Conservation (phyloP, 2,113 vertebrate species). For the Pholis gunnellus region DNA sequence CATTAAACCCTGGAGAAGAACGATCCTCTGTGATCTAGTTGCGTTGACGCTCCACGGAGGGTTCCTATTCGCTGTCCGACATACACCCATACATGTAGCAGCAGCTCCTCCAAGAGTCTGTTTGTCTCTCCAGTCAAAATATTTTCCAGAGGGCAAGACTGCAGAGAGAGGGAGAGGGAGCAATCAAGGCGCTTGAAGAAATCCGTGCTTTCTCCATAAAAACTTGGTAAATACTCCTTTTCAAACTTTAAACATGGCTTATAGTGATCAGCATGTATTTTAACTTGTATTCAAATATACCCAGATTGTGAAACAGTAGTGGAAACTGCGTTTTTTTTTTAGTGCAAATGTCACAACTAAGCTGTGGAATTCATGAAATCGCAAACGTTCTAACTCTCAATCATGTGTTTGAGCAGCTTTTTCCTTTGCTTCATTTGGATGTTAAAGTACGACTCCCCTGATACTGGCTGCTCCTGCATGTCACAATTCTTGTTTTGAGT, state of each 20-base stretch:
- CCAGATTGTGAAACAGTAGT: background rate
- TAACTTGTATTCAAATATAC: background rate
- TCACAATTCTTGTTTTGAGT: slow-evolving; percentile 28
- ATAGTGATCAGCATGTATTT: background rate
- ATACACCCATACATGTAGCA: slow-evolving; percentile 71
- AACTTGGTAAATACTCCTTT: slow-evolving; percentile 67
- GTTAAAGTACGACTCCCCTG: background rate
- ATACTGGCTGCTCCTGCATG: slow-evolving; percentile 19
- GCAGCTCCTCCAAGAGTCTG: slow-evolving; percentile 66
- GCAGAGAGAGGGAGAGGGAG: slow-evolving; percentile 26
- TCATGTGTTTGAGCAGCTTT: background rate
- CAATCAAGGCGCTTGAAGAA: slow-evolving; percentile 39
- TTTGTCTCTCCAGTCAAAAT: slow-evolving; percentile 67
- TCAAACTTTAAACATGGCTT: slow-evolving; percentile 8
- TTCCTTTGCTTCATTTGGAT: slow-evolving; percentile 12
- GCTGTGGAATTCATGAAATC: background rate
- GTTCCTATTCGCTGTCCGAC: slow-evolving; percentile 63
- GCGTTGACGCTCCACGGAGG: slow-evolving; percentile 45
- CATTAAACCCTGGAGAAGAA: slow-evolving; percentile 72
- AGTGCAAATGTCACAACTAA: background rate
- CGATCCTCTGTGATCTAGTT: slow-evolving; percentile 53
- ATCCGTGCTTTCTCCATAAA: slow-evolving; percentile 15
- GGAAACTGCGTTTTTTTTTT: background rate
- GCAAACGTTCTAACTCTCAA: background rate
- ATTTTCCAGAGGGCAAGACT: slow-evolving; percentile 70